Percentiles rank a stretch among this genome's conserved stretches.
Conservation (phyloP, 2,797 vertebrate genomes). For the Benthosema pterotum region DNA sequence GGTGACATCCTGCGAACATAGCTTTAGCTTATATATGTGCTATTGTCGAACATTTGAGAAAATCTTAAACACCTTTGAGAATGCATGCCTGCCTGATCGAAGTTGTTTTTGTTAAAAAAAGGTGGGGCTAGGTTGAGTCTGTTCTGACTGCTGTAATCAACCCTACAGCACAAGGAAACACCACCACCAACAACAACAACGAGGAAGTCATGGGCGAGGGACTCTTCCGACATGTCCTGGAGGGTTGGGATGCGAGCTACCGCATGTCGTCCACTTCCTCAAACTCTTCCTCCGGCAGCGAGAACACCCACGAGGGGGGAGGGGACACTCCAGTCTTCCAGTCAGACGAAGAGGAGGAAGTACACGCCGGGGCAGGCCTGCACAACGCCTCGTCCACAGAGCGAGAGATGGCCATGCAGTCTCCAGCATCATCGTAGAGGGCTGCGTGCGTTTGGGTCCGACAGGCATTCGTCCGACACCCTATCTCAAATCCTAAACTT, state of each 20-base stretch:
- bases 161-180: constrained; percentile 51
- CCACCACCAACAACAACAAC: constrained; percentile 49
- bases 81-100: too few relatives aligned
- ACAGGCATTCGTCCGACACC: too few relatives aligned
- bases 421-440: constrained; percentile 35
- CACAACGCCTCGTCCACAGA: constrained; percentile 31
- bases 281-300: constrained; percentile 85
- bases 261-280: constrained; percentile 89
- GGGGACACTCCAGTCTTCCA: constrained; percentile 82
- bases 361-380: constrained; percentile 66
- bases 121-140: too few relatives aligned
- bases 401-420: constrained; percentile 32
- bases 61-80: too few relatives aligned
- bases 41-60: too few relatives aligned
- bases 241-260: constrained; percentile 77
- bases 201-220: constrained; percentile 73
- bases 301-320: constrained; percentile 80
- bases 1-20: too few relatives aligned
- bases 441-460: too few relatives aligned
- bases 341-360: constrained; percentile 85
- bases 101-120: too few relatives aligned
- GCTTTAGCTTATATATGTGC: too few relatives aligned
- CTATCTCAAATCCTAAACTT: too few relatives aligned
- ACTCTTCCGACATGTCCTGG: constrained; percentile 78
- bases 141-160: neutral